Evolutionary conservation across 2,888 invertebrate species (phyloP).

Genomic region (Ormyrus pomaceus): DNA sequence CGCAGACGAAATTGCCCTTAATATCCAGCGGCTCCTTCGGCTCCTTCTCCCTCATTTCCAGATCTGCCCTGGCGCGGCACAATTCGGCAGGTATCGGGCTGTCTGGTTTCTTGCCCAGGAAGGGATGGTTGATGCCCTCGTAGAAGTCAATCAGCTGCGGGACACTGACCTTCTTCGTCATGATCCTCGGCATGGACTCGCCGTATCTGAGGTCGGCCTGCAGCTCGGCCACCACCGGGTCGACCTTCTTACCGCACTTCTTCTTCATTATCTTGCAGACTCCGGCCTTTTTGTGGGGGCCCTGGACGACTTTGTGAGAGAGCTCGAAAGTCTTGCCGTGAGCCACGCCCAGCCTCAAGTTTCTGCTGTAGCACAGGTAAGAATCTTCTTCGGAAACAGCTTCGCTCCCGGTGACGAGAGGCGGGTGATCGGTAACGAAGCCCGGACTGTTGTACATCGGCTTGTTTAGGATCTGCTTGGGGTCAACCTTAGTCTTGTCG

Average conservation of each 20-base stretch:
- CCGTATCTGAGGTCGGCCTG: no score
- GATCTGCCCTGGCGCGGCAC: no score
- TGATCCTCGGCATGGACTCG: no score
- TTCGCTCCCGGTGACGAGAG: conserved; percentile 60
- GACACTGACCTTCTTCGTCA: conserved; percentile 34
- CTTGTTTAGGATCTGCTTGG: conserved; percentile 61
- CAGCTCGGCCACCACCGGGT: no score
- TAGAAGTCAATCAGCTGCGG: neutral
- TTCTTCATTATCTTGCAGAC: no score
- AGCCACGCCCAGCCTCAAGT: conserved; percentile 58
- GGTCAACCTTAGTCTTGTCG: conserved; percentile 25
- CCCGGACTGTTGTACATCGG: conserved; percentile 61
- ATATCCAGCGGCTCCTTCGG: neutral
- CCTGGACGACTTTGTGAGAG: no score
- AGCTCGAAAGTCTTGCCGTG: conserved; percentile 58
- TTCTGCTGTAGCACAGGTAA: conserved; percentile 61
- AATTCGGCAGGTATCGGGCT: no score
- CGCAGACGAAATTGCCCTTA: conserved; percentile 35
- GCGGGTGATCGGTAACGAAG: conserved; percentile 38
- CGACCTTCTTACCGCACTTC: no score
- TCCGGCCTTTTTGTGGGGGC: no score
- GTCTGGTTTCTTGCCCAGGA: no score
- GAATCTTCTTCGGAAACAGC: conserved; percentile 62
- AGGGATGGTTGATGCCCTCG: no score
- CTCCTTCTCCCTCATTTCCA: no score